These are phyloP conservation scores for Nannobrachium achirus DNA, from an alignment of 2,113 vertebrate genomes.

Conservation along the genomic window DNA sequence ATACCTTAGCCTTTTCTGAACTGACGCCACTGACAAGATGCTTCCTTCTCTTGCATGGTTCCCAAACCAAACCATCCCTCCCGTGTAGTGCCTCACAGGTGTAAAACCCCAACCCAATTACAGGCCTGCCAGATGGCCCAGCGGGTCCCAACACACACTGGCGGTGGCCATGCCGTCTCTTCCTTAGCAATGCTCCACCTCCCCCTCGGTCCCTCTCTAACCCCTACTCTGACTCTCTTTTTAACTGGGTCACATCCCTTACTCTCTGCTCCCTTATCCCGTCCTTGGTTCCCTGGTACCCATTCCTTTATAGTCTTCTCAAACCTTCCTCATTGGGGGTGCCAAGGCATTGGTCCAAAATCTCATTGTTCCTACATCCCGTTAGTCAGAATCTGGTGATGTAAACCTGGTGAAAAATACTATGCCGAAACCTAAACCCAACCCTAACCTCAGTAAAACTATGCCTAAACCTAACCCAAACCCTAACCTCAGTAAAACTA, in stretches of 20 bases:
- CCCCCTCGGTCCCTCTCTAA: slow-evolving; percentile 33
- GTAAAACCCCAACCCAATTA: slow-evolving; percentile 82
- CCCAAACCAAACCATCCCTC: slow-evolving; percentile 38
- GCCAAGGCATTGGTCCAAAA: no score
- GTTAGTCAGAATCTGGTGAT: no score
- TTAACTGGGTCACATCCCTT: slow-evolving; percentile 30
- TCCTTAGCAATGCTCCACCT: slow-evolving; percentile 44
- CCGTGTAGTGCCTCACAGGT: slow-evolving; percentile 64
- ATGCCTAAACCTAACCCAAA: no score
- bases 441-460: no score
- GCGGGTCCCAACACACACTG: slow-evolving; percentile 66
- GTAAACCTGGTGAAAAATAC: no score
- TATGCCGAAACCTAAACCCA: no score
- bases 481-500: no score
- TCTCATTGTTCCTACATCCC: no score
- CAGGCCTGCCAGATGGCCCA: slow-evolving; percentile 77
- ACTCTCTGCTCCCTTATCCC: slow-evolving; percentile 37
- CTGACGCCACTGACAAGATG: background rate
- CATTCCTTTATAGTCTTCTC: slow-evolving; percentile 11
- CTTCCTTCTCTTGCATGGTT: slow-evolving; percentile 14
- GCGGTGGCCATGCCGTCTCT: slow-evolving; percentile 51
- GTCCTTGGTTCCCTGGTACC: background rate
- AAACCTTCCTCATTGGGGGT: no score
- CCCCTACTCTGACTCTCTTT: slow-evolving; percentile 10
- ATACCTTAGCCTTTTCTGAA: no score